phyloP scores from a whole-genome alignment of 2,888 invertebrate genomes.

The Hydropsyche betteni region DNA sequence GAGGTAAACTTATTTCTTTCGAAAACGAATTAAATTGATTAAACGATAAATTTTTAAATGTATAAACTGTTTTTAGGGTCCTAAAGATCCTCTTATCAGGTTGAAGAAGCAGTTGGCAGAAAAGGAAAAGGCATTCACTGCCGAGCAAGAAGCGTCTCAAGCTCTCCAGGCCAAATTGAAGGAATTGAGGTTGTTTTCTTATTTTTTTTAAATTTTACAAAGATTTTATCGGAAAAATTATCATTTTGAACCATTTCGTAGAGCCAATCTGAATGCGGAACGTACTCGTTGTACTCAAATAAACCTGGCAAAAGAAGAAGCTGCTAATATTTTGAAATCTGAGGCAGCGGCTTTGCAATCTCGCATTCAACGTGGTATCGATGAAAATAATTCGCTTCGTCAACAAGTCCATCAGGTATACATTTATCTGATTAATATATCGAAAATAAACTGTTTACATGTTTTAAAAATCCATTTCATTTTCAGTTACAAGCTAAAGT shows the following conservation, averaged over 20 bases:
- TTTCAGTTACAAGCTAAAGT: slow-evolving; percentile 69
- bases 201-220: neutral
- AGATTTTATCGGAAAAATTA: neutral
- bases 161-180: slow-evolving; percentile 81
- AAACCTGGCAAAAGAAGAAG: slow-evolving; percentile 69
- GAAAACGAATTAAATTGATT: no score
- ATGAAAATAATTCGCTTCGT: slow-evolving; percentile 70
- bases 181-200: slow-evolving; percentile 70
- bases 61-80: slow-evolving; percentile 64
- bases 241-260: slow-evolving; percentile 49
- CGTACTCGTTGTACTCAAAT: slow-evolving; percentile 66
- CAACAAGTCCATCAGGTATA: slow-evolving; percentile 69
- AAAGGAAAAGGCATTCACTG: slow-evolving; percentile 79
- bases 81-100: slow-evolving; percentile 85
- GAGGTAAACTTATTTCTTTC: slow-evolving; percentile 65
- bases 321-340: slow-evolving; percentile 63
- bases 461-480: slow-evolving; percentile 39
- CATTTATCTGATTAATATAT: neutral
- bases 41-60: neutral
- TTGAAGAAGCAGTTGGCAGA: slow-evolving; percentile 89
- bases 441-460: no score
- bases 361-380: slow-evolving; percentile 69
- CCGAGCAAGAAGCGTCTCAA: slow-evolving; percentile 78
- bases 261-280: slow-evolving; percentile 73
- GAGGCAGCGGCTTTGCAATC: slow-evolving; percentile 72